Percentiles rank a stretch among this genome's conserved stretches.
Evolutionary conservation across 2,113 vertebrate species (phyloP).

Genomic region (Dipodomys spectabilis): DNA sequence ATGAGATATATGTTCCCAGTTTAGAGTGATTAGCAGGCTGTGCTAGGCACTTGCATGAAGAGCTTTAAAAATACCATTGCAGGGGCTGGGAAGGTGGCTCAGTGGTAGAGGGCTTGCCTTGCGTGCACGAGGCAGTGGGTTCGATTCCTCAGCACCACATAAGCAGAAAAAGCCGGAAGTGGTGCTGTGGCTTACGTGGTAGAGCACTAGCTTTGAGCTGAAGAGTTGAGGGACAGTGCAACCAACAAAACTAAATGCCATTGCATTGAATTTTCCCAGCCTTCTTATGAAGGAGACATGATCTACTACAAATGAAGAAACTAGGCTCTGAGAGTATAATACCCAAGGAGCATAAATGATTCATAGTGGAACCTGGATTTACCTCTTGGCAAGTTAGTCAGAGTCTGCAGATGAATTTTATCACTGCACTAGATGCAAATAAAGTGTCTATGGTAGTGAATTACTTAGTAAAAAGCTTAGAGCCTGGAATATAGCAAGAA

Average conservation of each 20-base stretch:
- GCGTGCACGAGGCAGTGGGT: no score
- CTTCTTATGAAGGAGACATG: neutral
- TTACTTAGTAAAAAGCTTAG: neutral
- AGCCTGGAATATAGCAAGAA: neutral
- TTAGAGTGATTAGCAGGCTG: neutral
- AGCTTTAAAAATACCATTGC: neutral
- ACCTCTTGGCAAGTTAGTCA: neutral
- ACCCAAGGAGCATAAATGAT: rapidly evolving
- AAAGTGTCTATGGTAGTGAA: neutral
- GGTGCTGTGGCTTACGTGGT: no score
- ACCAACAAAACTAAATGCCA: neutral
- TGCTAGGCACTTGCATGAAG: neutral
- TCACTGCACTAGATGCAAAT: neutral
- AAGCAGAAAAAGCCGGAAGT: no score
- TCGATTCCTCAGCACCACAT: no score
- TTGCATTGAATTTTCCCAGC: neutral
- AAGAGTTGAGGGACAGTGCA: no score
- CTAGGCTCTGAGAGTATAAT: neutral
- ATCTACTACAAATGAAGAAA: neutral
- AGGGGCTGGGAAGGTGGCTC: no score
- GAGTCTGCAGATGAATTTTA: neutral
- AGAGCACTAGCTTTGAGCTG: no score
- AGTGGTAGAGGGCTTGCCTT: no score
- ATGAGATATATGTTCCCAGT: neutral
- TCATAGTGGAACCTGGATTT: neutral